phyloP scores from a whole-genome alignment of 2,113 vertebrate species.

The Caranx ignobilis region DNA sequence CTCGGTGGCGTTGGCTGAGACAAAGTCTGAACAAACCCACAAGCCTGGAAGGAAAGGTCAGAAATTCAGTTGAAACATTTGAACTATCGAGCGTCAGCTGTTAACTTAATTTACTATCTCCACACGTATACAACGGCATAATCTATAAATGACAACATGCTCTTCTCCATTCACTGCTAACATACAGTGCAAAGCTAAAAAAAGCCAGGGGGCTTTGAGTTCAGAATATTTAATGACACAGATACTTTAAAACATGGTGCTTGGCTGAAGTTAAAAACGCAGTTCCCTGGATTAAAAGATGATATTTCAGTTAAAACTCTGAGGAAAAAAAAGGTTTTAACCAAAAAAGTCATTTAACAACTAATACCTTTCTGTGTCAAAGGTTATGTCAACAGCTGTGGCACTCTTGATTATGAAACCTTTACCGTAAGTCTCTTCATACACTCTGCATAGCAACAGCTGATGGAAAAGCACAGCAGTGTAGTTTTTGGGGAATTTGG shows the following conservation, averaged over 20 bases:
- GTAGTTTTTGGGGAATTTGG: background rate
- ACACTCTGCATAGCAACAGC: conserved; percentile 7
- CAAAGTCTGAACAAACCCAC: background rate
- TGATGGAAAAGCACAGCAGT: background rate
- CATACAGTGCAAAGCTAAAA: background rate
- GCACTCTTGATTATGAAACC: conserved; percentile 30
- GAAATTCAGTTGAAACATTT: background rate
- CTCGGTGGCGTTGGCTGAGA: background rate
- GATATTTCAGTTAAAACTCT: background rate
- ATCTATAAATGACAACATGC: background rate
- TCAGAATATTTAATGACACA: background rate
- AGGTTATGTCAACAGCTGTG: conserved; percentile 36
- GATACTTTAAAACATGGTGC: background rate
- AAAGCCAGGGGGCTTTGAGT: background rate
- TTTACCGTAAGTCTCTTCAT: conserved; percentile 2
- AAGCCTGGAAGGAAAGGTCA: background rate
- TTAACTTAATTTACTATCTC: background rate
- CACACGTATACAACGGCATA: no score
- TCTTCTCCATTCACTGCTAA: background rate
- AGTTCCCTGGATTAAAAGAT: background rate
- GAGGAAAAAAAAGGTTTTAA: background rate
- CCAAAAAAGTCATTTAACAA: background rate
- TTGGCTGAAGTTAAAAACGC: background rate
- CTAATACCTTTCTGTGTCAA: background rate
- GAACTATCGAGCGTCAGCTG: background rate